Percentiles rank a stretch among this genome's conserved stretches.
phyloP scores from a whole-genome alignment of 1,140 invertebrate genomes.

The Platyura marginata region DNA sequence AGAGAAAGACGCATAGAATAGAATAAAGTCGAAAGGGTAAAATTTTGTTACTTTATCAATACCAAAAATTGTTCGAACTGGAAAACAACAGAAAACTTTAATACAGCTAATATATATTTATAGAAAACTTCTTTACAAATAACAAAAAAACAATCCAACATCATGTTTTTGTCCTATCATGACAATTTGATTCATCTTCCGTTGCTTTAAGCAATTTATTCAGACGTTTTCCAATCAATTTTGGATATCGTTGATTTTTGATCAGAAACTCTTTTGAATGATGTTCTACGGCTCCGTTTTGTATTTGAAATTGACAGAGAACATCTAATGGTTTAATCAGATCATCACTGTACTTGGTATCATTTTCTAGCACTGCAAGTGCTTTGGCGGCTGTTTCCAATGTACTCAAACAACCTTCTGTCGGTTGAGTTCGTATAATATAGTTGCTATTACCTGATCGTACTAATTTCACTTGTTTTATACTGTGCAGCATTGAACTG shows the following conservation, averaged over 20 bases:
- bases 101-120: too few relatives aligned
- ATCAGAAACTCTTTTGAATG: conserved; percentile 81
- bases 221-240: conserved; percentile 60
- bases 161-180: background rate
- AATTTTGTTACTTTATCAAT: too few relatives aligned
- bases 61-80: too few relatives aligned
- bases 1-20: too few relatives aligned
- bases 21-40: too few relatives aligned
- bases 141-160: too few relatives aligned
- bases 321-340: conserved; percentile 62
- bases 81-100: too few relatives aligned
- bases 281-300: conserved; percentile 80
- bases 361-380: conserved; percentile 45
- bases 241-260: conserved; percentile 69
- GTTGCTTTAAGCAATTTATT: conserved; percentile 33
- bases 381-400: conserved; percentile 76
- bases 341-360: conserved; percentile 39
- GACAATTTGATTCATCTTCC: background rate
- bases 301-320: conserved; percentile 68
- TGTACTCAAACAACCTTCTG: conserved; percentile 77
- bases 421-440: conserved; percentile 83
- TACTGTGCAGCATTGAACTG: conserved; percentile 40
- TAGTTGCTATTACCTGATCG: conserved; percentile 58
- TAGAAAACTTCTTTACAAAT: too few relatives aligned
- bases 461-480: conserved; percentile 60